Evolutionary conservation across 2,113 vertebrate species (phyloP).

Genomic region (Lepisosteus osseus): DNA sequence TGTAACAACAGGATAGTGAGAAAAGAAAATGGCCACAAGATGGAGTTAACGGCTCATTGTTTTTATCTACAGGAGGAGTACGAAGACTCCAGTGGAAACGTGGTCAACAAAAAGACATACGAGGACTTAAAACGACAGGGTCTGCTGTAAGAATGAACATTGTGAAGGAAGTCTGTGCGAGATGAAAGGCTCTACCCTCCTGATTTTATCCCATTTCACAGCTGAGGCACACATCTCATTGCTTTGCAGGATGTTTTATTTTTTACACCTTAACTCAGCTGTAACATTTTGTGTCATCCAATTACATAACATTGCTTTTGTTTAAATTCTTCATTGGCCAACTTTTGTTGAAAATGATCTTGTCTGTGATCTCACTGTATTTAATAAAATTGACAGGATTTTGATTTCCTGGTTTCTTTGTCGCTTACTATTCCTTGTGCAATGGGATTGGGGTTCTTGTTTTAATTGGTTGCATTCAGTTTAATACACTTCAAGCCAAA

Average conservation of each 20-base stretch:
- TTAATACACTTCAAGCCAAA: too few species aligned
- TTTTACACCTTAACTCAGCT: neutral
- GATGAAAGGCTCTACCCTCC: too few species aligned
- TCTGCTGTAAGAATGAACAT: constrained; percentile 68
- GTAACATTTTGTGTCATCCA: neutral
- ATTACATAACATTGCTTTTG: neutral
- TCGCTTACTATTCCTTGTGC: too few species aligned
- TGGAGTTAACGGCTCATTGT: neutral
- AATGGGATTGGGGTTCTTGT: too few species aligned
- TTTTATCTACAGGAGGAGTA: constrained; percentile 47
- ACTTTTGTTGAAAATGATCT: constrained; percentile 6
- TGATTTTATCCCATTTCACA: too few species aligned
- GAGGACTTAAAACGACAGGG: constrained; percentile 97
- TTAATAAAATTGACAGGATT: constrained; percentile 9
- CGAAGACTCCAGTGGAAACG: constrained; percentile 94
- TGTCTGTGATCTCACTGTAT: constrained; percentile 4
- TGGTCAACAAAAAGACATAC: constrained; percentile 97
- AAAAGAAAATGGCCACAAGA: neutral
- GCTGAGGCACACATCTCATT: too few species aligned
- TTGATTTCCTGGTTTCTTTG: too few species aligned
- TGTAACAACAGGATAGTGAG: too few species aligned
- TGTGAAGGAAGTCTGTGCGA: too few species aligned
- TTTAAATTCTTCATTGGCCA: neutral
- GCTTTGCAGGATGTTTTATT: neutral
- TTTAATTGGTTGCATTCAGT: too few species aligned